Percentiles rank a stretch among this genome's conserved stretches.
These are phyloP conservation scores for Kryptolebias marmoratus DNA, from an alignment of 2,113 vertebrate species.

Conservation along the genomic window DNA sequence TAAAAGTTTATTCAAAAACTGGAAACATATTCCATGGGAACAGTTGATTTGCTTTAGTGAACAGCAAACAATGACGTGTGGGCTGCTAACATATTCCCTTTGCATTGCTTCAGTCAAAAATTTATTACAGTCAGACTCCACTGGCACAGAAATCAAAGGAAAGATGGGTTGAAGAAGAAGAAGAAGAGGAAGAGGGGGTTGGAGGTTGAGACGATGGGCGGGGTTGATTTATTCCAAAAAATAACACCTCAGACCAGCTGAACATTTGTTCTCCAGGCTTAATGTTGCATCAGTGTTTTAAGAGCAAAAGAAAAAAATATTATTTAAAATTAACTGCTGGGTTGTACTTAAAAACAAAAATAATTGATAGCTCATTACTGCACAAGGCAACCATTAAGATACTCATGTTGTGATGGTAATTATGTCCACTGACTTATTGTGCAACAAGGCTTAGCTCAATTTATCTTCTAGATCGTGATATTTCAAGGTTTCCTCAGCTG, in stretches of 20 bases:
- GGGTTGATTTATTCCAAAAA: constrained; percentile 32
- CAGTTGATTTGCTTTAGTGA: constrained; percentile 66
- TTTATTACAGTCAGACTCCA: constrained; percentile 59
- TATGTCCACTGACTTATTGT: constrained; percentile 46
- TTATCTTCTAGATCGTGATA: no score
- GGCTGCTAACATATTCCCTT: constrained; percentile 52
- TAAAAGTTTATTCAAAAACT: no score
- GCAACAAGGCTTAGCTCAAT: constrained; percentile 25
- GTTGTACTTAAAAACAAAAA: background rate
- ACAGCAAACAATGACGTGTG: constrained; percentile 60
- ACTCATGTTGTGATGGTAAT: constrained; percentile 28
- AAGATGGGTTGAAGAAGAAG: constrained; percentile 29
- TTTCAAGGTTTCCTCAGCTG: no score
- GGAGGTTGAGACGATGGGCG: background rate
- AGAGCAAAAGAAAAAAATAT: background rate
- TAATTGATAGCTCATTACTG: no score
- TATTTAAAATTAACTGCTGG: background rate
- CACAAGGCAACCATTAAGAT: constrained; percentile 33
- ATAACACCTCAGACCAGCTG: constrained; percentile 9
- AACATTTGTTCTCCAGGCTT: constrained; percentile 27
- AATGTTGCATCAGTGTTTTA: background rate
- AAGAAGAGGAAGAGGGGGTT: background rate
- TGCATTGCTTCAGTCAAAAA: constrained; percentile 56
- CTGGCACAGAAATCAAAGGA: constrained; percentile 67
- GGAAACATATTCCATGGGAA: constrained; percentile 51